phyloP scores from a whole-genome alignment of 1,140 invertebrate genomes.

The Drosophila kepulauana region DNA sequence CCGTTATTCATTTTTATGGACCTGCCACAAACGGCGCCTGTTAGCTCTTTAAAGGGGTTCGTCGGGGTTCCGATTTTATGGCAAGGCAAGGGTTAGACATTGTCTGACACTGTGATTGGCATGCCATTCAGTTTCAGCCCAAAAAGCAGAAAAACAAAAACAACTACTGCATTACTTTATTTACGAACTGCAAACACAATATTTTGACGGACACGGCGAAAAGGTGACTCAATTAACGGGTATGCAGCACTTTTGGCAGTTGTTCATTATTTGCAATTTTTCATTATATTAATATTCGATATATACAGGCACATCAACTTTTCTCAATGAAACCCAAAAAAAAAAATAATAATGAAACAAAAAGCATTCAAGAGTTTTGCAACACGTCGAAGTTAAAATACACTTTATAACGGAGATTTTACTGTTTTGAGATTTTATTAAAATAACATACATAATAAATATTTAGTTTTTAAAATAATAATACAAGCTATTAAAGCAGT shows the following conservation, averaged over 20 bases:
- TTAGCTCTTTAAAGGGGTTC: constrained; percentile 40
- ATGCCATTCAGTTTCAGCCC: constrained; percentile 18
- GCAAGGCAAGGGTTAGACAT: constrained; percentile 20
- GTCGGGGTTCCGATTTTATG: constrained; percentile 63
- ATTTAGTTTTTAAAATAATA: too few species aligned
- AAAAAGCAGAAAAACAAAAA: neutral
- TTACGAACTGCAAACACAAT: constrained; percentile 33
- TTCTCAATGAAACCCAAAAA: neutral
- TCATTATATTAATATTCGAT: neutral
- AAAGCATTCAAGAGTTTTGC: neutral
- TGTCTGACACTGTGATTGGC: constrained; percentile 51
- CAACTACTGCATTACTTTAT: constrained; percentile 32
- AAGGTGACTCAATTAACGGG: constrained; percentile 12
- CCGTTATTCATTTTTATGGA: constrained; percentile 31
- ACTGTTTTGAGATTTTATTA: neutral
- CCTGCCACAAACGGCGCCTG: constrained; percentile 52
- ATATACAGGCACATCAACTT: neutral
- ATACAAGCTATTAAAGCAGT: too few species aligned
- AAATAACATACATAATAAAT: too few species aligned
- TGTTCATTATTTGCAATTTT: neutral
- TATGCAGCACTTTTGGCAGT: neutral
- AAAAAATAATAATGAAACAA: neutral
- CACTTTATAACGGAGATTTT: neutral
- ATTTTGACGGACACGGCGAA: constrained; percentile 6
- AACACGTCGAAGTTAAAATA: neutral